Evolutionary conservation across 2,113 vertebrate species (phyloP), one percentile per base, ranked within the genome.

Genomic region (Solenodon paradoxus): DNA sequence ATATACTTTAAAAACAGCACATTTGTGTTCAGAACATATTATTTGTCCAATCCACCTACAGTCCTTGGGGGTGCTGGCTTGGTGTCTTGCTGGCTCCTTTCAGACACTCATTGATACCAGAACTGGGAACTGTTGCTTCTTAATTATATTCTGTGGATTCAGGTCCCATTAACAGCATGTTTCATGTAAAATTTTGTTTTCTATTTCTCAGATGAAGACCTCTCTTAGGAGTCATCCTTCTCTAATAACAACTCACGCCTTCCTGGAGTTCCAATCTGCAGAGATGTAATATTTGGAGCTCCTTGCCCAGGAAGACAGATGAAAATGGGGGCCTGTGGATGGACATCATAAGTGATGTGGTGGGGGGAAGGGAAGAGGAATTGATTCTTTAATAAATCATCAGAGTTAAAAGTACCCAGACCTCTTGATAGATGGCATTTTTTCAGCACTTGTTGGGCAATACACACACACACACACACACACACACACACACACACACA

Each of bases 381-480:
- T 16, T 40, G 30, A 74, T 93, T 88, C 49, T 94, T 74, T 53
- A 97, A 94, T 97, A 97, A 97, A 97, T 22, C 49, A 75, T 16
- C 45, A 63, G 45, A 55, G 9, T 82, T 75, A 82, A 95, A 94
- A 90, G n/a, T 24, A 85, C 19, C n/a, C 63, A 79, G 0, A n/a
- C 19, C 82, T 30, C 24, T 35, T 55, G 35, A 68, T 12, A 61
- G 9, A 38, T 19, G 63, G 84, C 38, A 85, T 87, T 51, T 69
- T 42, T 17, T 47, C n/a, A n/a, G 28, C 69, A 35, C 69, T 81
- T 6, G n/a, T n/a, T n/a, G n/a, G n/a, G n/a, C n/a, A n/a, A n/a
- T n/a, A n/a, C n/a, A n/a, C n/a, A n/a, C n/a, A n/a, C n/a, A n/a
- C n/a, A n/a, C n/a, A n/a, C n/a, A n/a, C n/a, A n/a, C n/a, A n/a